These are phyloP conservation scores for Coregonus suidteri DNA, from an alignment of 2,797 vertebrate genomes.

Conservation along the genomic window DNA sequence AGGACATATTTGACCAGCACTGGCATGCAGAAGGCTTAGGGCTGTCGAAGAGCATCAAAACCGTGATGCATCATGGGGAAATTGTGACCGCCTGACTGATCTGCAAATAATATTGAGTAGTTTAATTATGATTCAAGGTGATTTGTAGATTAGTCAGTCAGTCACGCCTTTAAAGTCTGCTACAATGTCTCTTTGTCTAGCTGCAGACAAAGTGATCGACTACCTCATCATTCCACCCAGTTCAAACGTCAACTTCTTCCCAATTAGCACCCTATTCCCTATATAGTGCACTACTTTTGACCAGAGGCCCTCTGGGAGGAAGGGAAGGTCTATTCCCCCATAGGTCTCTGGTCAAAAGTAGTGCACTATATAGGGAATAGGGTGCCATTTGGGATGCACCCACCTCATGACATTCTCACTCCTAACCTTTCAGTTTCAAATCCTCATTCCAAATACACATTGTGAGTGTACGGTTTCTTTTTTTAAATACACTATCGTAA, in stretches of 20 bases:
- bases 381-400: background rate
- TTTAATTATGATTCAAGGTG: no score
- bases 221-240: background rate
- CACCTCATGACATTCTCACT: constrained; percentile 7
- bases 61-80: no score
- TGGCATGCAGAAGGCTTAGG: constrained; percentile 16
- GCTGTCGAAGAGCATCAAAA: no score
- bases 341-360: background rate
- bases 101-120: no score
- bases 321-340: no score
- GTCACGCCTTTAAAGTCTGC: no score
- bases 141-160: no score
- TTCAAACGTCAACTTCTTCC: background rate
- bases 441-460: constrained; percentile 38
- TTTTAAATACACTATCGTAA: constrained; percentile 72
- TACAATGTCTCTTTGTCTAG: background rate
- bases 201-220: constrained; percentile 20
- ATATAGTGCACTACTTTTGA: background rate
- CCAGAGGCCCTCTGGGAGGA: background rate
- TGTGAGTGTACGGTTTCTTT: constrained; percentile 7
- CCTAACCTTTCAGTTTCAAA: constrained; percentile 31
- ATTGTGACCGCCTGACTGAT: no score
- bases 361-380: background rate
- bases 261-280: background rate
- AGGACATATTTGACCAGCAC: constrained; percentile 28